A percentile compares a stretch with the other conserved stretches of the same genome.
phyloP scores from a whole-genome alignment of 2,113 vertebrate species.

The Engystomops pustulosus region DNA sequence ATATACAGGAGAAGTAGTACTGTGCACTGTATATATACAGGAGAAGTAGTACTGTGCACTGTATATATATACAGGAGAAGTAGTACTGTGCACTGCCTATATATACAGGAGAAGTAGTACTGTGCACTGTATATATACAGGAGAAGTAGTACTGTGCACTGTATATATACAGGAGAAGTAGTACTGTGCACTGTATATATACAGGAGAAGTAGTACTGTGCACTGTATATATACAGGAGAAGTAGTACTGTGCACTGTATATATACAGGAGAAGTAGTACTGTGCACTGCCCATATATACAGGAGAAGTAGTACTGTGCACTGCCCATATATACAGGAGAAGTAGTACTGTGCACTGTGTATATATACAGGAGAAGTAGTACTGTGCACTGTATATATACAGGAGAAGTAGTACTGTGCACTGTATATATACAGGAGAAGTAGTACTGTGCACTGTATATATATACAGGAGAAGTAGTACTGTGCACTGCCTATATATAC shows the following conservation, averaged over 20 bases:
- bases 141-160: too few species aligned
- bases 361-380: not conserved
- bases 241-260: too few species aligned
- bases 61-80: not conserved
- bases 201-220: not conserved
- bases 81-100: too few species aligned
- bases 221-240: not conserved
- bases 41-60: not conserved
- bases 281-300: too few species aligned
- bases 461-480: not conserved
- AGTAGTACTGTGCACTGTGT: too few species aligned
- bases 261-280: too few species aligned
- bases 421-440: too few species aligned
- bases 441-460: too few species aligned
- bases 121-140: too few species aligned
- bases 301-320: not conserved
- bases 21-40: not conserved
- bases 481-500: not conserved
- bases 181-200: slow-evolving; percentile 1
- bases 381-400: too few species aligned
- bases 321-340: not conserved
- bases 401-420: not conserved
- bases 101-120: not conserved
- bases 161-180: too few species aligned
- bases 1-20: not conserved